phyloP scores from a whole-genome alignment of 2,113 vertebrate species.

The Tympanuchus pallidicinctus region DNA sequence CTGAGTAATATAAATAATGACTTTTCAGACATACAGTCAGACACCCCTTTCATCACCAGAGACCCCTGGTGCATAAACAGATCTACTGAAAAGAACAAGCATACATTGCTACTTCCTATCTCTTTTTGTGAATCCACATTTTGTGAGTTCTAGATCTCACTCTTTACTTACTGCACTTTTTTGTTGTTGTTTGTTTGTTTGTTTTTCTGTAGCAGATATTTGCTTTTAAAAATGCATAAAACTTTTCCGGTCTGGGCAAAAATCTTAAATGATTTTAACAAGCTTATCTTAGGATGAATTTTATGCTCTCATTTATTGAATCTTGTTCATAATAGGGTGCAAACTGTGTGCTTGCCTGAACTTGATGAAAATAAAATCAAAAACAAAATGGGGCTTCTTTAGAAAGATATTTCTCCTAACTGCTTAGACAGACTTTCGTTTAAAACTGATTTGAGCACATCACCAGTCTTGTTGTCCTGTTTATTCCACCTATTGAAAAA shows the following conservation, averaged over 20 bases:
- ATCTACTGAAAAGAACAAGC: neutral
- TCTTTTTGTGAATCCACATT: neutral
- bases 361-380: neutral
- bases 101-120: neutral
- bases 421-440: neutral
- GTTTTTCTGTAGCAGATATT: neutral
- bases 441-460: neutral
- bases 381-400: accelerated
- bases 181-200: neutral
- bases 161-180: neutral
- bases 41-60: neutral
- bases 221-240: neutral
- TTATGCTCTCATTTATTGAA: neutral
- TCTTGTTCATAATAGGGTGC: neutral
- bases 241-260: neutral
- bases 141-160: accelerated
- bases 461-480: neutral
- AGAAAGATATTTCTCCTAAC: neutral
- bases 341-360: neutral
- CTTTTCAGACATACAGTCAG: neutral
- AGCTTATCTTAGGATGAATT: neutral
- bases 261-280: neutral
- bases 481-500: neutral
- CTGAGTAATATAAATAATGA: neutral
- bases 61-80: neutral